Base-by-base conservation (phyloP, 2,888 invertebrate genomes). In the Sthenelais limicola region DNA sequence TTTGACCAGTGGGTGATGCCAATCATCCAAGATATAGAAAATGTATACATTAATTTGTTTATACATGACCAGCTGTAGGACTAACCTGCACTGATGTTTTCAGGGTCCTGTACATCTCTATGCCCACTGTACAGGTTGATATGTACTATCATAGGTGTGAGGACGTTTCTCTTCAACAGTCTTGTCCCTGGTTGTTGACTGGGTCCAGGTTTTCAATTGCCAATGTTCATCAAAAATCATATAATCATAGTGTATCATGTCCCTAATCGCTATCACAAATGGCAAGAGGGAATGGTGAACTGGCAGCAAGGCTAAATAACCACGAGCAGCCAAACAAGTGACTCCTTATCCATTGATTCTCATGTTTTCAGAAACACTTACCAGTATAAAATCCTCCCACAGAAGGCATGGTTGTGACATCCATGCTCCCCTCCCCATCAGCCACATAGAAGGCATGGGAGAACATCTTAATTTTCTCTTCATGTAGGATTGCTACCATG, bases 81-180 rank as follows among this genome's bases (percentile, higher is more conserved):
- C n/a, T n/a, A n/a, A n/a, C n/a, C 30, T 9, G 3, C 5, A 18
- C 18, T 56, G 3, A 4, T n/a, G 21, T 2, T 1, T 69, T 56
- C 1, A 79, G 21, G 21, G 18, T 47, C 48, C 3, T 68, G 24
- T n/a, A n/a, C 62, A 3, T 54, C 33, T 0, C 71, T 47, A 54
- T 80, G 79, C 0, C 77, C 80, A 35, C 73, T 49, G 70, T 77
- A 75, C 0, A 80, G 73, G 48, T 66, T 43, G 5, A 83, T 15
- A 0, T 72, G 24, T 15, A 80, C 73, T 7, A 28, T 52, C 12
- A 80, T 66, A 0, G 83, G 83, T 24, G 75, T 73, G 4, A 77
- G 75, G 2, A 81, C 74, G 69, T 82, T 76, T 47, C 74, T 76
- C 71, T 81, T 80, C 73, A 79, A 70, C 18, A 83, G 49, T 21